Evolutionary conservation across 2,113 vertebrate genomes (phyloP), one percentile per base, ranked within the genome.

Genomic region (Callopanchax toddi): DNA sequence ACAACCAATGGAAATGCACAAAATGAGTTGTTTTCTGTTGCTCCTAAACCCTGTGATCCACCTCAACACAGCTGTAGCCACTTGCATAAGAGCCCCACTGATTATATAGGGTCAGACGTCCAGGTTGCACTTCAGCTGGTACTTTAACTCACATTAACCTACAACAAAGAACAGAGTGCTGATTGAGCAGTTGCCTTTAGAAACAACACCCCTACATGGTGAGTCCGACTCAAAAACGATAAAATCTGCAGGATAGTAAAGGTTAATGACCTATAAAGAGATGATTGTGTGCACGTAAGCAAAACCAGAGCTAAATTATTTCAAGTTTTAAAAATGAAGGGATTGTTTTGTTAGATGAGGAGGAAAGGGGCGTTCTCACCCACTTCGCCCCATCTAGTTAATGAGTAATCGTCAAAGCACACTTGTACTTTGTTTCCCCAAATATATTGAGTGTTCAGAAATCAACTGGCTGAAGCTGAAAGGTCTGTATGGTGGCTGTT

Each of bases 401-500:
- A 93, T 93, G 62, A 76, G 72, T 92, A 92, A 93, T 85, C 22
- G 26, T 53, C 37, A 81, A 75, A 71, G 79, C 76, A 90, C 75
- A 90, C 87, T 90, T 93, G 92, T 67, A 93, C 92, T 93, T 93
- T 93, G 92, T 73, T 64, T 91, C 87, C 42, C 81, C 89, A 72
- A 89, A 93, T 87, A 92, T 51, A 69, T 67, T 32, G 25, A 54
- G 29, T 39, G 74, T 80, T 80, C 74, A 73, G 63, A 76, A 45
- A 25, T 59, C 59, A 50, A 66, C 52, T 67, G 67, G 49, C 44
- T 43, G 53, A 48, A 71, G 74, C 60, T 55, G 81, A 79, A 76
- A 57, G 87, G 91, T 89, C 67, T 22, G 92, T 87, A 63, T 74
- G 72, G 54, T 0, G 1, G 29, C 2, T 32, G 1, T 9, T 74